A percentile compares a stretch with the other conserved stretches of the same genome.
Evolutionary conservation across 2,888 invertebrate species (phyloP).

Genomic region (Callyntrura sp.): DNA sequence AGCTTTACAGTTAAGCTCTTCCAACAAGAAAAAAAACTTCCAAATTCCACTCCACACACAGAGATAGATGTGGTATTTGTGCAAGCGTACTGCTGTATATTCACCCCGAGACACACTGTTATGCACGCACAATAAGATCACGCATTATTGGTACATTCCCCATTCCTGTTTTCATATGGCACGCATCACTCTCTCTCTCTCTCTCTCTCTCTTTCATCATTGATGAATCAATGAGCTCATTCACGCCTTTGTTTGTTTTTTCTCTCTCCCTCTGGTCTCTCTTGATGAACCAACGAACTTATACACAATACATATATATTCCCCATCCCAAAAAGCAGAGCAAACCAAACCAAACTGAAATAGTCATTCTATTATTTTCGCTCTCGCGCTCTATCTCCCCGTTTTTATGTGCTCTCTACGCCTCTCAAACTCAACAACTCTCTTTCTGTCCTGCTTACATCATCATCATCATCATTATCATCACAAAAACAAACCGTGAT

Average conservation of each 20-base stretch:
- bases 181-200: constrained; percentile 4
- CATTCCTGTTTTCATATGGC: constrained; percentile 1
- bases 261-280: constrained; percentile 14
- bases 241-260: constrained; percentile 73
- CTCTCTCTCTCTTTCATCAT: background rate
- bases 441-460: background rate
- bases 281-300: background rate
- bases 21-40: background rate
- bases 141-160: background rate
- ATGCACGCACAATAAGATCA: background rate
- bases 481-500: background rate
- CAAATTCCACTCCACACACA: background rate
- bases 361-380: background rate
- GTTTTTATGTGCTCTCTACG: background rate
- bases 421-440: constrained; percentile 6
- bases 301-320: too few species aligned
- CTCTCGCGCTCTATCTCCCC: constrained; percentile 15
- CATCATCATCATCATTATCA: background rate
- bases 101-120: background rate
- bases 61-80: too few species aligned
- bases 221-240: constrained; percentile 68
- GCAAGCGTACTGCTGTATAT: background rate
- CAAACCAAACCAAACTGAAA: constrained; percentile 15
- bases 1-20: background rate
- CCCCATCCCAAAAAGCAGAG: background rate